Conservation (phyloP, 64 coral and sea anemone species). For the Dendronephthya gigantea region DNA sequence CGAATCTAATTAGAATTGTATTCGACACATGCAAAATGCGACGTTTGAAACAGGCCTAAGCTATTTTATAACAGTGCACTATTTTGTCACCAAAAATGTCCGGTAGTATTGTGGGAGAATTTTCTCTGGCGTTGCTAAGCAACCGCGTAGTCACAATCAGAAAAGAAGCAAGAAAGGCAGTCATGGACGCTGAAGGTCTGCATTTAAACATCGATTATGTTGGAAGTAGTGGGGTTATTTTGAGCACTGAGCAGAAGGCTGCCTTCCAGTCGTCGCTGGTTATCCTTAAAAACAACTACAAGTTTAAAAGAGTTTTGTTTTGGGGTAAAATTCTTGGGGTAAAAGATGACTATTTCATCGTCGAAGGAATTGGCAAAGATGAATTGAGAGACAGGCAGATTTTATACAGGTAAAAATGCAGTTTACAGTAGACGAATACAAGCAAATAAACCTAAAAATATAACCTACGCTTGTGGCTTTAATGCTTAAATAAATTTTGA, state of each 20-base stretch:
- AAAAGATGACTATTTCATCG: conserved; percentile 90
- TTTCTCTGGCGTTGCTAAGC: neutral
- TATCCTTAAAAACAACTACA: conserved; percentile 90
- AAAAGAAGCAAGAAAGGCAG: neutral
- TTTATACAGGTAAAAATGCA: conserved; percentile 69
- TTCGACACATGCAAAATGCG: too few species aligned
- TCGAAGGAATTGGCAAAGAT: conserved; percentile 83
- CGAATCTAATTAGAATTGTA: too few species aligned
- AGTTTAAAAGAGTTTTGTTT: conserved; percentile 76
- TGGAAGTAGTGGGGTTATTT: conserved; percentile 89
- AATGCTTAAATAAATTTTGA: too few species aligned
- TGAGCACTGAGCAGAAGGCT: conserved; percentile 95
- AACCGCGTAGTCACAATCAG: neutral
- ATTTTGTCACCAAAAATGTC: neutral
- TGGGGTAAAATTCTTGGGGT: conserved; percentile 98
- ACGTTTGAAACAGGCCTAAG: too few species aligned
- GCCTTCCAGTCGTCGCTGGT: conserved; percentile 95
- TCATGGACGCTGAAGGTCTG: conserved; percentile 95
- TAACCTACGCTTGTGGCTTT: too few species aligned
- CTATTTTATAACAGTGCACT: too few species aligned
- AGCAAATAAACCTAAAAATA: too few species aligned
- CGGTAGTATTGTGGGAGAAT: neutral
- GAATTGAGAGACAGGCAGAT: conserved; percentile 80
- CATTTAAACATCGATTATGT: conserved; percentile 89
- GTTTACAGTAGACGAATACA: too few species aligned